Percentiles rank a stretch among this genome's conserved stretches.
These are phyloP conservation scores for Drosophila arawakana DNA, from an alignment of 1,140 invertebrate genomes.

Conservation along the genomic window DNA sequence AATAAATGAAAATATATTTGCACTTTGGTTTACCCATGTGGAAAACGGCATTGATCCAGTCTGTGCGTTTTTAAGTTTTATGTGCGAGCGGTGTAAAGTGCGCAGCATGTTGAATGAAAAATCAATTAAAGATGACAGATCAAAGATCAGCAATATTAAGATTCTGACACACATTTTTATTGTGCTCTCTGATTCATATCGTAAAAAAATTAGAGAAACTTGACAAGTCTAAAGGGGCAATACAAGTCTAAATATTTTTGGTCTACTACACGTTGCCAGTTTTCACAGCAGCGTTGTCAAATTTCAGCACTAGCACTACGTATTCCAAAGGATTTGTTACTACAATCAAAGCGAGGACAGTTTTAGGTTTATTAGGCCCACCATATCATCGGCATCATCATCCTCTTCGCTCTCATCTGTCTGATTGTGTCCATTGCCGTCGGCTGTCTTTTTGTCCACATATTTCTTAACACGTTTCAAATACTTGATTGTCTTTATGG, in stretches of 20 bases:
- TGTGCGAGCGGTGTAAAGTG: slow-evolving; percentile 41
- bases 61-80: slow-evolving; percentile 71
- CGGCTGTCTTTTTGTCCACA: slow-evolving; percentile 82
- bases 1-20: neutral
- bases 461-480: slow-evolving; percentile 84
- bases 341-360: slow-evolving; percentile 6
- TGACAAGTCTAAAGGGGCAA: neutral
- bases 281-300: slow-evolving; percentile 9
- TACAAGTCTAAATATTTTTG: neutral
- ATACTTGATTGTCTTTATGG: slow-evolving; percentile 83
- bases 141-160: slow-evolving; percentile 20
- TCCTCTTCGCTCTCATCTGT: slow-evolving; percentile 81
- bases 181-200: neutral
- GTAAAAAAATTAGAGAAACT: neutral
- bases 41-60: slow-evolving; percentile 89
- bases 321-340: neutral
- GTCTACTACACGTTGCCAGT: neutral
- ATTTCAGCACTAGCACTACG: neutral
- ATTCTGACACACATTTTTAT: neutral
- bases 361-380: slow-evolving; percentile 71
- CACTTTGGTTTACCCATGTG: slow-evolving; percentile 85
- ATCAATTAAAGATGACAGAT: slow-evolving; percentile 32
- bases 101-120: slow-evolving; percentile 59
- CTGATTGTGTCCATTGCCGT: slow-evolving; percentile 66
- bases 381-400: slow-evolving; percentile 87